These are phyloP conservation scores for Gymnosoma rotundatum DNA, from an alignment of 2,888 invertebrate genomes.

Conservation along the genomic window DNA sequence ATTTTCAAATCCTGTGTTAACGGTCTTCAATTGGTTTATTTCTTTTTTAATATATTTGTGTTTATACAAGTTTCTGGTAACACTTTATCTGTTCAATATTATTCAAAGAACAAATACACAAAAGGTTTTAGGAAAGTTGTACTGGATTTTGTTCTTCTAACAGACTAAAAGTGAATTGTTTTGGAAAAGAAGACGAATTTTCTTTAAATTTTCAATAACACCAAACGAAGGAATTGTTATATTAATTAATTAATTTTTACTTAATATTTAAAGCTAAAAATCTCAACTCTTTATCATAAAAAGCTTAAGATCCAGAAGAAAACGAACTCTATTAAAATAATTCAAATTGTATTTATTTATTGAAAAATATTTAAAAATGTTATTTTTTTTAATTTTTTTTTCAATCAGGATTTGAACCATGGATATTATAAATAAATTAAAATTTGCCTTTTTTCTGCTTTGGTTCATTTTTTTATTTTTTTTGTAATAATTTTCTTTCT, in stretches of 20 bases:
- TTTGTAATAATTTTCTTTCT: too few species aligned
- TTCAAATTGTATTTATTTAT: too few species aligned
- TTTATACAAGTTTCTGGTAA: conserved; percentile 79
- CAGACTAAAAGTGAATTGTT: neutral
- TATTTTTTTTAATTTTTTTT: too few species aligned
- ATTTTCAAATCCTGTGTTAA: conserved; percentile 63
- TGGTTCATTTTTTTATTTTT: too few species aligned
- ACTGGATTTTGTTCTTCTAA: neutral
- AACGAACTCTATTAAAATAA: too few species aligned
- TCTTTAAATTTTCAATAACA: neutral
- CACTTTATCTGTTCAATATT: conserved; percentile 61
- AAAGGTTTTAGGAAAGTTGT: conserved; percentile 38
- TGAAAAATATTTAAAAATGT: too few species aligned
- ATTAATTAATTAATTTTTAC: neutral
- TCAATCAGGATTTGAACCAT: too few species aligned
- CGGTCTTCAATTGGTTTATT: conserved; percentile 69
- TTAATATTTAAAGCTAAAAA: neutral
- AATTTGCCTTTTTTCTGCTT: too few species aligned
- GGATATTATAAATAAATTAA: too few species aligned
- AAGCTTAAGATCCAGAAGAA: too few species aligned
- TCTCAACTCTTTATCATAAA: too few species aligned
- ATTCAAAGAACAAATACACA: conserved; percentile 57
- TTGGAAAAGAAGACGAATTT: neutral
- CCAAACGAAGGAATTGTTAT: too few species aligned
- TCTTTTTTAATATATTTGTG: conserved; percentile 60